Base-by-base conservation (phyloP, 2,113 vertebrate genomes). In the Sinocyclocheilus anshuiensis region DNA sequence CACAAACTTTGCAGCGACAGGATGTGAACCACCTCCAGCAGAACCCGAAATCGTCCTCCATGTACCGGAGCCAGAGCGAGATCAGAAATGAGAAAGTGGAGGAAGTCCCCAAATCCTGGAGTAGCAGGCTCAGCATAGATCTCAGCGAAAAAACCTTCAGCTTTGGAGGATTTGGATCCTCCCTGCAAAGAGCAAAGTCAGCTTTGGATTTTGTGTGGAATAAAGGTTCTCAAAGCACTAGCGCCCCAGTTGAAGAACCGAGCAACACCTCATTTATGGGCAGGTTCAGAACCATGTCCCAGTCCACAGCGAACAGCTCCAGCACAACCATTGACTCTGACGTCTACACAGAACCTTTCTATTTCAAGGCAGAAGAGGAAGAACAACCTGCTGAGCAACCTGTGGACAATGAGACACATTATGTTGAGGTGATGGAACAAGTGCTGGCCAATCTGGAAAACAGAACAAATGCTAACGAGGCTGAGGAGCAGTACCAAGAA, bases 351-450 rank as follows among this genome's bases (percentile, higher is more conserved):
- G 97, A 99, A 81, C 95, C 97, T 33, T 95, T 95, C 33, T 95
- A 95, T 89, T 96, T 95, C 89, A 97, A 97, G 92, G 95, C 95
- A 26, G 97, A 97, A 55, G 94, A 96, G 2, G 94, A 95, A 5
- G 96, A 96, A 86, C 92, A 94, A 77, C 90, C 88, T 36, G 81
- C 88, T 39, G 95, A 96, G 84, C 94, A 96, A 39, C 90, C 91
- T 7, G 95, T 91, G 33, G 97, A 97, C 83, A 95, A 93, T 83
- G 98, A 97, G 91, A 97, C 96, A 1, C 95, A 99, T 93, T 99
- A 99, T 15, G 97, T 99, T 59, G 97, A 99, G 91, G 97, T 99
- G 65, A 98, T 99, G 97, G 98, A 99, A 87, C 97, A 99, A 92
- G 98, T 99, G 77, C 95, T 99, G n/a, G 98, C 98, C 67, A 99